Conservation (phyloP, 2,113 vertebrate species). For the Puma concolor region DNA sequence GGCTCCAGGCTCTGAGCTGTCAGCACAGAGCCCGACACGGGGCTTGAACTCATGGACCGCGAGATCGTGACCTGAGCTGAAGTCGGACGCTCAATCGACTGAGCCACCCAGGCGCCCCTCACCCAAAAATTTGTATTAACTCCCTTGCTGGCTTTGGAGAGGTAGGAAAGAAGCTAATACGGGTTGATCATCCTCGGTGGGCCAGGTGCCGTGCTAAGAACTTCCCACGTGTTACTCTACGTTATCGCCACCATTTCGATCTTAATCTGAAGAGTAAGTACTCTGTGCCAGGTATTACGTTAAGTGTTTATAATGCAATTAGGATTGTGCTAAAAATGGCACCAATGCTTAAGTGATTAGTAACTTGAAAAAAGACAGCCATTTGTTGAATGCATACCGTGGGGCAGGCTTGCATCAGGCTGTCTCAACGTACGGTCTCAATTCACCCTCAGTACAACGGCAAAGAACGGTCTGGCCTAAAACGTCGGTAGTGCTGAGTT, state of each 20-base stretch:
- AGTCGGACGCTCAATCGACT: too few species aligned
- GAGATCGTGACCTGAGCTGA: too few species aligned
- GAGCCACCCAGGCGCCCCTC: not conserved
- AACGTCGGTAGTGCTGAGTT: rapidly evolving
- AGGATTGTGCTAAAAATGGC: not conserved
- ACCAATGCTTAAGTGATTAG: not conserved
- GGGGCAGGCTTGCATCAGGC: not conserved
- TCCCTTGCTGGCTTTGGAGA: not conserved
- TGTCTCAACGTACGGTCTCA: not conserved
- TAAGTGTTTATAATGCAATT: not conserved
- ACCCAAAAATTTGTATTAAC: not conserved
- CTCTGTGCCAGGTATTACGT: not conserved
- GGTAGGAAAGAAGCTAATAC: not conserved
- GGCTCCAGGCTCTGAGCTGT: too few species aligned
- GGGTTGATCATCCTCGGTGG: too few species aligned
- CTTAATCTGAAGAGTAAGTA: not conserved
- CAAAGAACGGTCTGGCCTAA: too few species aligned
- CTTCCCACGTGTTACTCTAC: rapidly evolving
- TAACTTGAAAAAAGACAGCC: not conserved
- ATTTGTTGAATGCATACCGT: rapidly evolving
- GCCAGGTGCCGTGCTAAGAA: rapidly evolving
- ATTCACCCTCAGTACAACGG: not conserved
- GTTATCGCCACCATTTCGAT: not conserved
- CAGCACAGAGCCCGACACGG: too few species aligned
- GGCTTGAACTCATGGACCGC: rapidly evolving